phyloP scores from a whole-genome alignment of 2,797 vertebrate genomes.

The Chloroceryle inda region DNA sequence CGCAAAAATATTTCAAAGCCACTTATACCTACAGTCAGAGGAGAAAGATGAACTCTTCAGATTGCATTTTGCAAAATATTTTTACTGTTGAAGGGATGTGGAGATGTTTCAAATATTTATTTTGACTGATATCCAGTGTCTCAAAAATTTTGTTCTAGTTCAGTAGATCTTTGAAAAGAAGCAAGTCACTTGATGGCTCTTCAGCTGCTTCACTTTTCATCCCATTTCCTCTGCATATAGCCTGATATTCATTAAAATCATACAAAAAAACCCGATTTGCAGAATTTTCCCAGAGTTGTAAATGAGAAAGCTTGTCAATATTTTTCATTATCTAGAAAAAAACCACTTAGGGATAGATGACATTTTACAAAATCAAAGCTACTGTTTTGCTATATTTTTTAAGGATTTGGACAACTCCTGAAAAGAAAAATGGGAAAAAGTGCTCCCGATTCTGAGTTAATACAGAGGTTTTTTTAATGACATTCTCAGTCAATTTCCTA shows the following conservation, averaged over 20 bases:
- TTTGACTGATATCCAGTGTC: not conserved
- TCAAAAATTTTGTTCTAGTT: not conserved
- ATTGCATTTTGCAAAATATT: not conserved
- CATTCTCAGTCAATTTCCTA: constrained; percentile 27
- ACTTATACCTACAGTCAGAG: not conserved
- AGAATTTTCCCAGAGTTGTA: constrained; percentile 9
- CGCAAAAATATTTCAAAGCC: not conserved
- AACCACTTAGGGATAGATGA: not conserved
- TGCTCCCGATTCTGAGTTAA: not conserved
- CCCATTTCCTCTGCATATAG: not conserved
- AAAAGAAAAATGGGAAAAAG: constrained; percentile 14
- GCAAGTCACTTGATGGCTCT: constrained; percentile 3
- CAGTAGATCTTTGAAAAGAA: constrained; percentile 4
- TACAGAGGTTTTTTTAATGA: not conserved
- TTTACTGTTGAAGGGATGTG: not conserved
- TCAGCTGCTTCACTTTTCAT: not conserved
- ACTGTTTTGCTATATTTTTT: constrained; percentile 14
- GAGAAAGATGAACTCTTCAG: not conserved
- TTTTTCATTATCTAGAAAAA: constrained; percentile 6
- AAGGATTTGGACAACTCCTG: not conserved
- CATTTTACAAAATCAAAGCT: constrained; percentile 34
- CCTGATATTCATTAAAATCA: constrained; percentile 35
- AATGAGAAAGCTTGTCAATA: constrained; percentile 26
- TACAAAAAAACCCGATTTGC: not conserved
- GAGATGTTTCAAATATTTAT: not conserved